Evolutionary conservation across 2,888 invertebrate species (phyloP), one percentile per base, ranked within the genome.

Genomic region (Gastracanthus pulcherrimus): DNA sequence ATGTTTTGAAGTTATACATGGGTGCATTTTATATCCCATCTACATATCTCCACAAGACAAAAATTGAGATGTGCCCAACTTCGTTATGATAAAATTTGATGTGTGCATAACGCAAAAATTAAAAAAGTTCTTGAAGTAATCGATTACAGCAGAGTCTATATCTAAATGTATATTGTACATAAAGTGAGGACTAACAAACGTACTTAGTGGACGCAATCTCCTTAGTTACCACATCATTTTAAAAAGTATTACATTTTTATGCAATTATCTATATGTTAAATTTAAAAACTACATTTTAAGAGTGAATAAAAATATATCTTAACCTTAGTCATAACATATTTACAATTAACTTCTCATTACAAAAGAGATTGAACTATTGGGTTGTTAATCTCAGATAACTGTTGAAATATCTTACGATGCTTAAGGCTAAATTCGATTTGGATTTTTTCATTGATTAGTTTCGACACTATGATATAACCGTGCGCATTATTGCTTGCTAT

Each of bases 331-430:
- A 6, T 48, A n/a, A 58, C 16, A 31, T 58, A 48, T 80, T 34
- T 74, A 74, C 60, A 62, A 60, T 45, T n/a, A 9, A 36, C 23
- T 2, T n/a, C 36, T n/a, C 26, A 19, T 76, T 66, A 83, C 60
- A 83, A 78, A 45, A 83, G 45, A 11, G 76, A 77, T 36, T 78
- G 77, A 23, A 81, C 78, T 6, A 83, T 48, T 19, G 77, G 74
- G 78, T 83, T 26, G 58, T 81, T 34, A 2, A 66, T 11, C 45
- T 77, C 70, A 13, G 75, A 58, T 11, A 83, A 34, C 16, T 38
- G 19, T 11, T 75, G 36, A 26, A 81, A 60, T 75, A 83, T 70
- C 19, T 66, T 64, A 34, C 71, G 66, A 7, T 75, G 62, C 5
- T 78, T 45, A 19, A 36, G 23, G 48, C 81, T 64, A 34, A 45